Base-by-base conservation (phyloP, 2,113 vertebrate species). In the Oxyruncus cristatus region DNA sequence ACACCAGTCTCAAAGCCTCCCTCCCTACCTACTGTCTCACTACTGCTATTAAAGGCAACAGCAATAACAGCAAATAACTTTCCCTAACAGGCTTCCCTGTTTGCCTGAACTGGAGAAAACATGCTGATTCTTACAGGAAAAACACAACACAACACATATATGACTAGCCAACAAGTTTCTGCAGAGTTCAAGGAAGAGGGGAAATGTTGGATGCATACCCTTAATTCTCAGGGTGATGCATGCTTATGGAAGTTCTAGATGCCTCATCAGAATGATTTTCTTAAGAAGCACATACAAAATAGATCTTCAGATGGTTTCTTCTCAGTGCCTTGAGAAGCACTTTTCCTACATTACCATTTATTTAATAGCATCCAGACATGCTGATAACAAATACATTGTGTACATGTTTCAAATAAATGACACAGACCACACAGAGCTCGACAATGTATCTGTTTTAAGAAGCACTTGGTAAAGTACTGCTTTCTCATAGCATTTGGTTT, bases 131-230 rank as follows among this genome's bases (percentile, higher is more conserved):
- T 81, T 52, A 61, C 32, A 46, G 68, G 32, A 41, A 33, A 59
- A 85, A 63, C 0, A 0, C 13, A 67, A 11, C 18, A 33, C 30
- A 75, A 41, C 26, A 71, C 30, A n/a, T n/a, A 2, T 37, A 46
- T 9, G 41, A 32, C 12, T 2, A 4, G 32, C n/a, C 16, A 53
- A 52, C 20, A 58, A 30, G 13, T 50, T 84, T 68, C 70, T 58
- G n/a, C 44, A 81, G 52, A 80, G 12, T 23, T 62, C 46, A 37
- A 19, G 19, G 19, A 42, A 30, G 7, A 65, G 20, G 4, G 24
- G 50, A 87, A 58, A 53, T 6, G 4, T 2, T 42, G n/a, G 13
- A 49, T 75, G 12, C 35, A 35, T 12, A 33, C 2, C 2, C 9
- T 63, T 44, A 47, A 47, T 84, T 61, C 58, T 47, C 27, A 83